Evolutionary conservation across 2,888 invertebrate genomes (phyloP).

Genomic region (Odontomyia ornata): DNA sequence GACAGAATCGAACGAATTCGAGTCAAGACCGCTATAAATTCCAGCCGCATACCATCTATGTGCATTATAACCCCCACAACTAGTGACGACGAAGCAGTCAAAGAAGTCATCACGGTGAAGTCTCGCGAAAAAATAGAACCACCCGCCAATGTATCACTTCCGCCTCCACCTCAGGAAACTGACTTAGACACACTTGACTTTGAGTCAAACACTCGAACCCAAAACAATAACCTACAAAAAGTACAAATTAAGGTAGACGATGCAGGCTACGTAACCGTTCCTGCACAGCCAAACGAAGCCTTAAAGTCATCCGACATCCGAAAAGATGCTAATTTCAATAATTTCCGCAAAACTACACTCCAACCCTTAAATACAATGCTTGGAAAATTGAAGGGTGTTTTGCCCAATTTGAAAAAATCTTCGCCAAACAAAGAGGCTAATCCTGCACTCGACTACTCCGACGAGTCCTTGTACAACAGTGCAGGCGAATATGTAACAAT

Average conservation of each 20-base stretch:
- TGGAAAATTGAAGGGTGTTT: slow-evolving; percentile 74
- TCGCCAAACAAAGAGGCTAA: slow-evolving; percentile 66
- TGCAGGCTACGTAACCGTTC: slow-evolving; percentile 51
- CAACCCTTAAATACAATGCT: slow-evolving; percentile 78
- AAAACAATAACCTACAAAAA: slow-evolving; percentile 23
- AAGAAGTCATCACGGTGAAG: slow-evolving; percentile 60
- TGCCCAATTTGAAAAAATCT: slow-evolving; percentile 68
- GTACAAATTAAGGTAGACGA: slow-evolving; percentile 47
- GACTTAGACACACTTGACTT: slow-evolving; percentile 44
- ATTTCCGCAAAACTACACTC: slow-evolving; percentile 62
- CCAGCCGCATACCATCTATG: slow-evolving; percentile 89
- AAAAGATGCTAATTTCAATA: slow-evolving; percentile 63
- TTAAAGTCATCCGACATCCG: slow-evolving; percentile 56
- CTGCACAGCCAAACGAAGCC: slow-evolving; percentile 37
- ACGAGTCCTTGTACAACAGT: slow-evolving; percentile 57
- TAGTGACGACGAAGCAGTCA: slow-evolving; percentile 80
- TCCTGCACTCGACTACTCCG: slow-evolving; percentile 7
- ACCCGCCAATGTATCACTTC: slow-evolving; percentile 55
- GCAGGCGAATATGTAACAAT: slow-evolving; percentile 86
- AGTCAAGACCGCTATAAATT: slow-evolving; percentile 86
- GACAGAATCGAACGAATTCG: slow-evolving; percentile 86
- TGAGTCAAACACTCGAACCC: slow-evolving; percentile 3
- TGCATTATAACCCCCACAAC: slow-evolving; percentile 89
- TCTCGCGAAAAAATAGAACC: slow-evolving; percentile 61
- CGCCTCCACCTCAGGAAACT: slow-evolving; percentile 51